phyloP scores from a whole-genome alignment of 1,140 invertebrate genomes.

The Spodoptera frugiperda region DNA sequence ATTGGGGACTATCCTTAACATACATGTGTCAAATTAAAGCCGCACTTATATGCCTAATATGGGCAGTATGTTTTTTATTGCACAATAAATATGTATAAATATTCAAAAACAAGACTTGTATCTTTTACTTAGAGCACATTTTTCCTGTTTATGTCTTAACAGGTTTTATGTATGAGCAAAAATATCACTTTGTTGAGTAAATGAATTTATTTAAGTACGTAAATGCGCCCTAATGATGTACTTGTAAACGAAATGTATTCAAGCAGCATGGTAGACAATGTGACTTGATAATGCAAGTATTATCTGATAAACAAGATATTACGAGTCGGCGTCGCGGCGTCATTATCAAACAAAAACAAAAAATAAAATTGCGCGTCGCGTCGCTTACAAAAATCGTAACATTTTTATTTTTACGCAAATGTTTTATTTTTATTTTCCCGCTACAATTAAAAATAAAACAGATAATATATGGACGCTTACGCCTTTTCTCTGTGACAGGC shows the following conservation, averaged over 20 bases:
- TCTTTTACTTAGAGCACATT: too few relatives aligned
- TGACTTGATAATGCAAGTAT: background rate
- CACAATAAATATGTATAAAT: too few relatives aligned
- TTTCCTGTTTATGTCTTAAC: too few relatives aligned
- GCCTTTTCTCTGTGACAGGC: background rate
- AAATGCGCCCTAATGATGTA: too few relatives aligned
- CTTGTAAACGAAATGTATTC: background rate
- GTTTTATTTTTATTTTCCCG: constrained; percentile 14
- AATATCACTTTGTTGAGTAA: too few relatives aligned
- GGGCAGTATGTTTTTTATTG: too few relatives aligned
- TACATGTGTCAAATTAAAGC: too few relatives aligned
- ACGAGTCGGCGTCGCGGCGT: background rate
- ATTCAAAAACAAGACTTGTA: too few relatives aligned
- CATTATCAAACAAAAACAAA: constrained; percentile 28
- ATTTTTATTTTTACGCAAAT: background rate
- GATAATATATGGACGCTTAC: background rate
- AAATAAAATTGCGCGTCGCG: background rate
- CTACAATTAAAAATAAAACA: background rate
- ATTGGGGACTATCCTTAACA: too few relatives aligned
- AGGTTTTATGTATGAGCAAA: too few relatives aligned
- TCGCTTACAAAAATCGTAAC: background rate
- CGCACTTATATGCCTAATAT: too few relatives aligned
- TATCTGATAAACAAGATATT: constrained; percentile 17
- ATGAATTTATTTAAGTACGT: too few relatives aligned
- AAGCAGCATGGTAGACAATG: constrained; percentile 11